Evolutionary conservation across 1,140 invertebrate species (phyloP).

Genomic region (Druon quercuslanigerum): DNA sequence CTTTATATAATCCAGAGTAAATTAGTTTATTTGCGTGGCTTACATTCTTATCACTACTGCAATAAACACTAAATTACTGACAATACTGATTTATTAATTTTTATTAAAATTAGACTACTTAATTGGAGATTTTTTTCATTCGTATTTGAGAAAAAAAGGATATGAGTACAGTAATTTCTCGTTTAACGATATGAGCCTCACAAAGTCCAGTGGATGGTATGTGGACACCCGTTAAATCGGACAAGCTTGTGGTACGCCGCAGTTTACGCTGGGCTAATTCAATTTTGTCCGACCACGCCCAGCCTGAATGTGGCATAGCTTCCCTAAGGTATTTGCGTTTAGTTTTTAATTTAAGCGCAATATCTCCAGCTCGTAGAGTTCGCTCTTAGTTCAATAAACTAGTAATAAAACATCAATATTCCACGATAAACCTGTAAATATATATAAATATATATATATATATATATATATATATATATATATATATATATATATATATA

Average conservation of each 20-base stretch:
- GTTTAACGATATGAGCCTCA: background rate
- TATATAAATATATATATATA: too few relatives aligned
- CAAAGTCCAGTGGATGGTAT: background rate
- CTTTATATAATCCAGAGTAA: background rate
- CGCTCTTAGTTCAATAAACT: background rate
- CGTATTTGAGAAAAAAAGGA: too few relatives aligned
- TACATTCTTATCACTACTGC: too few relatives aligned
- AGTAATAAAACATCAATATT: background rate
- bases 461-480: too few relatives aligned
- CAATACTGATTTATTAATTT: too few relatives aligned
- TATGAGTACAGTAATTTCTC: too few relatives aligned
- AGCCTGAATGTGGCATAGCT: slow-evolving; percentile 13
- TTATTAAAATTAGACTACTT: too few relatives aligned
- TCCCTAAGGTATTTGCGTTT: slow-evolving; percentile 5
- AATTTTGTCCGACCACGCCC: slow-evolving; percentile 43
- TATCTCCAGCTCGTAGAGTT: background rate
- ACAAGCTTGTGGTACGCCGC: slow-evolving; percentile 8
- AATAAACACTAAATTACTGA: too few relatives aligned
- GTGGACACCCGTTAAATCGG: background rate
- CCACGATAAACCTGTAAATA: background rate
- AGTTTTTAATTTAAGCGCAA: slow-evolving; percentile 16
- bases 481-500: too few relatives aligned
- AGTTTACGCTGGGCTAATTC: slow-evolving; percentile 39
- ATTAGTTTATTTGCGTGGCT: background rate
- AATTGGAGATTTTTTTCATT: too few relatives aligned